phyloP scores from a whole-genome alignment of 2,113 vertebrate species.

The Smithornis capensis region DNA sequence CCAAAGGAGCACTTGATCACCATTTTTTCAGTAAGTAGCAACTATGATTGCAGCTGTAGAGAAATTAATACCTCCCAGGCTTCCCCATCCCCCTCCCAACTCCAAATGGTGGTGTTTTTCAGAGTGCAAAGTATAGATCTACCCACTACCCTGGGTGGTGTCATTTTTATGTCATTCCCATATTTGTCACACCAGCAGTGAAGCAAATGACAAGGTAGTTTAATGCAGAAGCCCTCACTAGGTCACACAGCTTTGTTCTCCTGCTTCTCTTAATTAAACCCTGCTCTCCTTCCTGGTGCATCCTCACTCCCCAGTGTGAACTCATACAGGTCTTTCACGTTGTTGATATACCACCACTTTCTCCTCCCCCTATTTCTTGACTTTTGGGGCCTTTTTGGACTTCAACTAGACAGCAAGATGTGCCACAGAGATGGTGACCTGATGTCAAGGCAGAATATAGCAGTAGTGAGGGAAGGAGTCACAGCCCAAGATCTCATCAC shows the following conservation, averaged over 20 bases:
- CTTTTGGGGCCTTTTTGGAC: not conserved
- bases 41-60: not conserved
- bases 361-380: fast-evolving
- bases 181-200: not conserved
- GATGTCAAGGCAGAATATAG: not conserved
- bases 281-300: not conserved
- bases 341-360: not conserved
- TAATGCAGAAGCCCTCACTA: not conserved
- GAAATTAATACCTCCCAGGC: not conserved
- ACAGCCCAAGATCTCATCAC: not conserved
- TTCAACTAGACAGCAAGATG: not conserved
- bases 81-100: not conserved
- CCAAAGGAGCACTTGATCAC: not conserved
- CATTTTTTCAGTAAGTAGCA: not conserved
- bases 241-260: not conserved
- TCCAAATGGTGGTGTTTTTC: not conserved
- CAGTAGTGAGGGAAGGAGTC: not conserved
- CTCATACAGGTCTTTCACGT: not conserved
- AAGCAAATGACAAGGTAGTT: not conserved
- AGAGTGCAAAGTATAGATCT: not conserved
- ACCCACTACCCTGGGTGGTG: not conserved
- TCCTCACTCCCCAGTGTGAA: not conserved
- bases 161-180: not conserved
- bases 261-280: not conserved
- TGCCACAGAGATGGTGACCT: not conserved